phyloP scores from a whole-genome alignment of 2,113 vertebrate species.

The Cephalopterus ornatus region DNA sequence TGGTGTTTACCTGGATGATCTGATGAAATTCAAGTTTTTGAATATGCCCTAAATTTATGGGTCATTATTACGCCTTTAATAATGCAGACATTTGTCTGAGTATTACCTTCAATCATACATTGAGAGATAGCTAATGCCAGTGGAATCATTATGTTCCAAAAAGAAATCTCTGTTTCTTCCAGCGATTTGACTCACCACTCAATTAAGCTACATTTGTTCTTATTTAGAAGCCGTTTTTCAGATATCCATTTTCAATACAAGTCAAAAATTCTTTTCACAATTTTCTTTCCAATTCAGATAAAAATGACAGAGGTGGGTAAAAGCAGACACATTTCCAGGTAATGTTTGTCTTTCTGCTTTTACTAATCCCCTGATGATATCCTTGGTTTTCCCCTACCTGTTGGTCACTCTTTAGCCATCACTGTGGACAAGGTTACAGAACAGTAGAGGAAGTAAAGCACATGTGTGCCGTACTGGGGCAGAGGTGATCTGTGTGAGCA shows the following conservation, averaged over 20 bases:
- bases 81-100: neutral
- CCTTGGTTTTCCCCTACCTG: neutral
- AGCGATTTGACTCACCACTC: neutral
- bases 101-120: neutral
- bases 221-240: slow-evolving; percentile 14
- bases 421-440: neutral
- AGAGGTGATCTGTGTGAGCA: neutral
- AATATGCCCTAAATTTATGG: neutral
- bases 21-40: neutral
- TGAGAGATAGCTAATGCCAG: neutral
- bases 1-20: neutral
- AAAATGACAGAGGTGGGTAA: neutral
- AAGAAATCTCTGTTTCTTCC: neutral
- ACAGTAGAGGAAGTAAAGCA: neutral
- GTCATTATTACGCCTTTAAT: neutral
- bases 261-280: neutral
- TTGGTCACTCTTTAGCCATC: neutral
- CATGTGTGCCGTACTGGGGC: neutral
- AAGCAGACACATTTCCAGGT: neutral
- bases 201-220: slow-evolving; percentile 11
- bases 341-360: neutral
- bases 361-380: neutral
- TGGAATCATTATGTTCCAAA: slow-evolving; percentile 2
- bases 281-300: neutral
- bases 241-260: neutral